A percentile compares a stretch with the other conserved stretches of the same genome.
Evolutionary conservation across 2,888 invertebrate genomes (phyloP).

Genomic region (Folsomia manolachei): DNA sequence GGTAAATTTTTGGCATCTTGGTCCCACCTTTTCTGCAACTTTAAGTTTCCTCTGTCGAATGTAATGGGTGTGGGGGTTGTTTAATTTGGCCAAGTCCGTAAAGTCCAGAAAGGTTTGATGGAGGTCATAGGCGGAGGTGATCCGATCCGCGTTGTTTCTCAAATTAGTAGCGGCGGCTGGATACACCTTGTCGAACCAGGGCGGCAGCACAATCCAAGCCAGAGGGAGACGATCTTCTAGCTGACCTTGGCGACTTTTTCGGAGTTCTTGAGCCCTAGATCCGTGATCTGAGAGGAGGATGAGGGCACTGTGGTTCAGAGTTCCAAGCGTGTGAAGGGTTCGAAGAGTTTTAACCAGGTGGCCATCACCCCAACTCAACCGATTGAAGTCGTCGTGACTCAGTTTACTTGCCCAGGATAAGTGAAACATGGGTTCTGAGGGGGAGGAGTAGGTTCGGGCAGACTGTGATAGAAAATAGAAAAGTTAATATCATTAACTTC

Average conservation of each 20-base stretch:
- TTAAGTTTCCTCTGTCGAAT: background rate
- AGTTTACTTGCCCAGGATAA: constrained; percentile 81
- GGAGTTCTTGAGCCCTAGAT: constrained; percentile 54
- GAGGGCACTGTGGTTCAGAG: constrained; percentile 50
- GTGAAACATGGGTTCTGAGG: constrained; percentile 54
- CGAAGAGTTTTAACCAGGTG: constrained; percentile 52
- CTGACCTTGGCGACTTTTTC: constrained; percentile 54
- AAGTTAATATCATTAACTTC: constrained; percentile 14
- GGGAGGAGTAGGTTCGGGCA: background rate
- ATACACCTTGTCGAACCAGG: constrained; percentile 55
- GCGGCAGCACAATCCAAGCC: constrained; percentile 69
- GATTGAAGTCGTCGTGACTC: constrained; percentile 80
- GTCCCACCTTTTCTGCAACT: constrained; percentile 18
- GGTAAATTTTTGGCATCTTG: constrained; percentile 5
- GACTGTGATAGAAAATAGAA: constrained; percentile 22
- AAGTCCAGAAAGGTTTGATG: constrained; percentile 75
- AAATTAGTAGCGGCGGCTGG: constrained; percentile 63
- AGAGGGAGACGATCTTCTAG: constrained; percentile 44
- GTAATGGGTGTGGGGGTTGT: background rate
- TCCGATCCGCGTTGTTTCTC: constrained; percentile 54
- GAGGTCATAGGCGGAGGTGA: constrained; percentile 78
- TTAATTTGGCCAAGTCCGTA: constrained; percentile 51
- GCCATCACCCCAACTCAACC: constrained; percentile 60
- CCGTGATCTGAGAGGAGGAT: constrained; percentile 56
- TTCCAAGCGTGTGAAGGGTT: constrained; percentile 47